Percentiles rank a stretch among this genome's conserved stretches.
Evolutionary conservation across 2,797 vertebrate genomes (phyloP).

Genomic region (Meda fulgida): DNA sequence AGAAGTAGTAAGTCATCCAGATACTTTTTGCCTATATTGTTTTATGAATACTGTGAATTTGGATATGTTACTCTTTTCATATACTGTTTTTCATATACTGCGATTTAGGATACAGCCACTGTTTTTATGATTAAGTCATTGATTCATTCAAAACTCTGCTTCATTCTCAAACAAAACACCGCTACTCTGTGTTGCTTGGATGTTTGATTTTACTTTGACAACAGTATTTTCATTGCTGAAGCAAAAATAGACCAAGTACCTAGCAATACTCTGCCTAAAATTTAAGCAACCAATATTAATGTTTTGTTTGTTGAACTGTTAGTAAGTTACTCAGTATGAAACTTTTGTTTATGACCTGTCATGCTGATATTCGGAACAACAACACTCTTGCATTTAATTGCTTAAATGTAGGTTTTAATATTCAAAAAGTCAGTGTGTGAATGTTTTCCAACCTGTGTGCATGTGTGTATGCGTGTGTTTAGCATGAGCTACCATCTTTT

Average conservation of each 20-base stretch:
- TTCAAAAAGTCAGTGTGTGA: constrained; percentile 17
- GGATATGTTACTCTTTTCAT: too few relatives aligned
- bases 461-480: constrained; percentile 47
- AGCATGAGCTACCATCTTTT: constrained; percentile 81
- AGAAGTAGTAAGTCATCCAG: too few relatives aligned
- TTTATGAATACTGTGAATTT: too few relatives aligned
- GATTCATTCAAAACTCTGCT: not conserved
- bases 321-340: not conserved
- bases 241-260: not conserved
- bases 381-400: not conserved
- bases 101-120: not conserved
- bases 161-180: not conserved
- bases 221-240: not conserved
- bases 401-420: constrained; percentile 16
- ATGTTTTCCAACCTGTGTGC: constrained; percentile 25
- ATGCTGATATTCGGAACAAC: not conserved
- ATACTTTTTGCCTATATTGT: too few relatives aligned
- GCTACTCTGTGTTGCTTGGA: not conserved
- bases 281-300: not conserved
- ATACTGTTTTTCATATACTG: too few relatives aligned
- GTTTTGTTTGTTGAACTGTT: not conserved
- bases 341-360: not conserved
- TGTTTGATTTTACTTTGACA: not conserved
- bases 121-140: not conserved
- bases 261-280: not conserved